These are phyloP conservation scores for Julus scanicus DNA, from an alignment of 2,888 invertebrate genomes.

Conservation along the genomic window DNA sequence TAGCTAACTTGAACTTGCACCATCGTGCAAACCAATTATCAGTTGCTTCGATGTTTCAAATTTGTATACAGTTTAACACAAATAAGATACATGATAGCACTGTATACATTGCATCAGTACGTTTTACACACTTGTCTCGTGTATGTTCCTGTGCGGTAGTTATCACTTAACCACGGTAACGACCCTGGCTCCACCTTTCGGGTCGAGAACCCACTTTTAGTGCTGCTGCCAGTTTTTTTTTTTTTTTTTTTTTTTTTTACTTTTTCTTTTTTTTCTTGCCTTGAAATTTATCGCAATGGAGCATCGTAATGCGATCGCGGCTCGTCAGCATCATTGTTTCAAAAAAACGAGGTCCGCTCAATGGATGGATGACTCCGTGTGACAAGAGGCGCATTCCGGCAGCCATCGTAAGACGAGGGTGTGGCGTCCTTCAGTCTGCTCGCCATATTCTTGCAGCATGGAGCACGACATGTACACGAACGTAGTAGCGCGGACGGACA, in stretches of 20 bases:
- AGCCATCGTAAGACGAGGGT: neutral
- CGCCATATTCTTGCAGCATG: neutral
- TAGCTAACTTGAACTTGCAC: too few species aligned
- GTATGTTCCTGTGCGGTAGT: too few species aligned
- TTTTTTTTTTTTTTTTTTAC: neutral
- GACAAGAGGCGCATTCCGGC: conserved; percentile 36
- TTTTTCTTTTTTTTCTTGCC: neutral
- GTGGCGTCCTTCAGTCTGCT: conserved; percentile 28
- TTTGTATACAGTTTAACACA: too few species aligned
- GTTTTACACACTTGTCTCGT: too few species aligned
- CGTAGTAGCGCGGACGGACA: neutral
- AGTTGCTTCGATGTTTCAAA: too few species aligned
- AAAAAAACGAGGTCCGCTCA: neutral
- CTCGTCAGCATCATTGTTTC: conserved; percentile 36
- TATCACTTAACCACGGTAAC: neutral
- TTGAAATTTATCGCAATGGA: conserved; percentile 31
- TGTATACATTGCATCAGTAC: too few species aligned
- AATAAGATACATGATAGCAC: too few species aligned
- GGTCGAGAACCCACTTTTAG: neutral
- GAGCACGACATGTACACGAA: neutral
- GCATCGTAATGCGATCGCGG: conserved; percentile 17
- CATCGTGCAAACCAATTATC: too few species aligned
- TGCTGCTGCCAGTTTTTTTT: neutral
- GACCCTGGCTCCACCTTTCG: neutral
- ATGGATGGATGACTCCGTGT: conserved; percentile 31